Evolutionary conservation across 2,888 invertebrate genomes (phyloP).

Genomic region (Acrocyrtus sp.): DNA sequence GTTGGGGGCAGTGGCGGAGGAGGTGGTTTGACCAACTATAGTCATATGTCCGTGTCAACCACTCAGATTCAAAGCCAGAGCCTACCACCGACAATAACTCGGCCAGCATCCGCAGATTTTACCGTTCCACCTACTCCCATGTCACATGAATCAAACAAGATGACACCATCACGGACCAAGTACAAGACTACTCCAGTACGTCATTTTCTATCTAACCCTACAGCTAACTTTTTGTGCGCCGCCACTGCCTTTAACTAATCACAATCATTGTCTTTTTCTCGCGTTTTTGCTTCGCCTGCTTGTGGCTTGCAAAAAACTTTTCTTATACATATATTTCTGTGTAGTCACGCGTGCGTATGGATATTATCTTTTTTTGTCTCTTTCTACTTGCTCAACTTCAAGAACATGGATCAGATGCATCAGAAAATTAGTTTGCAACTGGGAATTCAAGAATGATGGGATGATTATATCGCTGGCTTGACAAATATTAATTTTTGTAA

Average conservation of each 20-base stretch:
- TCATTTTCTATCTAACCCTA: background rate
- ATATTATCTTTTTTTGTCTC: too few species aligned
- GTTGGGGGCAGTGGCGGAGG: slow-evolving; percentile 28
- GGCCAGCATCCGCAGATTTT: slow-evolving; percentile 63
- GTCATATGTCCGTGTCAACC: slow-evolving; percentile 63
- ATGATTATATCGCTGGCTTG: too few species aligned
- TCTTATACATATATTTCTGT: background rate
- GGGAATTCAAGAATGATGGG: too few species aligned
- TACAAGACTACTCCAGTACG: slow-evolving; percentile 74
- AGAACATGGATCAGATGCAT: too few species aligned
- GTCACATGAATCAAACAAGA: slow-evolving; percentile 60
- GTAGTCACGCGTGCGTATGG: too few species aligned
- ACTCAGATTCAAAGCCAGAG: slow-evolving; percentile 62
- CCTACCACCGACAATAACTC: slow-evolving; percentile 58
- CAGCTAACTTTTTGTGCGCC: background rate
- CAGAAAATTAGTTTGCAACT: too few species aligned
- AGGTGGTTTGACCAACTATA: slow-evolving; percentile 57
- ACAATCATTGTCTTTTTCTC: background rate
- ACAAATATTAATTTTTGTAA: too few species aligned
- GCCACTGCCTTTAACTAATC: background rate
- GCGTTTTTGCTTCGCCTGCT: background rate
- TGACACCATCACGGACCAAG: slow-evolving; percentile 63
- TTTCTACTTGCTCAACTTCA: too few species aligned
- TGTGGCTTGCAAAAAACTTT: background rate
- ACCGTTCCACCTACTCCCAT: slow-evolving; percentile 55